Conservation (phyloP, 2,797 vertebrate genomes). For the Aeoliscus strigatus region DNA sequence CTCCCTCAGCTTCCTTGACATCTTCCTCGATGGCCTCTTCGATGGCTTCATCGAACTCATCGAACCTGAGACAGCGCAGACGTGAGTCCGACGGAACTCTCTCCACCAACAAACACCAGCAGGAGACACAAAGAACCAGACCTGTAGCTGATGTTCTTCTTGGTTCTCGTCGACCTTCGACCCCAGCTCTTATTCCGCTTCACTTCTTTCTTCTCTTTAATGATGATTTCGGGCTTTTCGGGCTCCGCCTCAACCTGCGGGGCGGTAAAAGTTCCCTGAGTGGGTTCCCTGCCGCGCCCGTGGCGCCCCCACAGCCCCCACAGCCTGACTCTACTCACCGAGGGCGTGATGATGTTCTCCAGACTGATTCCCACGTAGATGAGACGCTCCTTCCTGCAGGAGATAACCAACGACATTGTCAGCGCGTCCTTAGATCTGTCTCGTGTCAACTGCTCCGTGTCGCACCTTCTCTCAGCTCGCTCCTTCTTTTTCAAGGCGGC, state of each 20-base stretch:
- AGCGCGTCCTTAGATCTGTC: too few relatives aligned
- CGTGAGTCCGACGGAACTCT: too few relatives aligned
- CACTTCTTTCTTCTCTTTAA: constrained; percentile 82
- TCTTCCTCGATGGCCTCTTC: constrained; percentile 99
- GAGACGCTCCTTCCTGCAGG: constrained; percentile 84
- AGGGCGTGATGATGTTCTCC: constrained; percentile 94
- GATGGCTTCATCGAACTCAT: constrained; percentile 98
- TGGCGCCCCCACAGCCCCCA: too few relatives aligned
- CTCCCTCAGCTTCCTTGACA: constrained; percentile 95
- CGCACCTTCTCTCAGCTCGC: constrained; percentile 88
- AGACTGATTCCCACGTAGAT: constrained; percentile 97
- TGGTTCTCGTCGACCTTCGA: constrained; percentile 87
- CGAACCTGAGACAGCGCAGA: constrained; percentile 77
- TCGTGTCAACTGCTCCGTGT: too few relatives aligned
- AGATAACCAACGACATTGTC: background rate
- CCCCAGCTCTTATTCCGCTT: constrained; percentile 87
- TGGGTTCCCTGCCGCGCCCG: too few relatives aligned
- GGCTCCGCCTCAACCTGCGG: constrained; percentile 71
- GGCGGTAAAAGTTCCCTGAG: too few relatives aligned
- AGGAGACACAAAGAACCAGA: too few relatives aligned
- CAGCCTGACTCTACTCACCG: too few relatives aligned
- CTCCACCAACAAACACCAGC: background rate
- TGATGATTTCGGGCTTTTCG: constrained; percentile 54
- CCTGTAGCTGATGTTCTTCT: constrained; percentile 92
- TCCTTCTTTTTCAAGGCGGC: constrained; percentile 94